Evolutionary conservation across 2,888 invertebrate genomes (phyloP).

Genomic region (Timandra comae): DNA sequence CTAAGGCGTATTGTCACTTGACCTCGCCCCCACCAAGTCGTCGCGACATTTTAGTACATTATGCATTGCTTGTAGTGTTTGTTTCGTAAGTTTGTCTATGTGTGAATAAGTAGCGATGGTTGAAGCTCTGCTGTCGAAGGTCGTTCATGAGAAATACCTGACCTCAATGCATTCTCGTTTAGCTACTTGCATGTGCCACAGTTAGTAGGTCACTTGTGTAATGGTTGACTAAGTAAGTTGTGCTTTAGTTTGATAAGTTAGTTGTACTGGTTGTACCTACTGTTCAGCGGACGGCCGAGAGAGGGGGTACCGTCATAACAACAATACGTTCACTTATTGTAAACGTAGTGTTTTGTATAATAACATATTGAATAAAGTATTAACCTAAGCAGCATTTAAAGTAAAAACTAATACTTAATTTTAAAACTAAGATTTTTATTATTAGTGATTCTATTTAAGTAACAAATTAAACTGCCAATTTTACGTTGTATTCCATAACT

Average conservation of each 20-base stretch:
- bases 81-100: constrained; percentile 37
- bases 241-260: constrained; percentile 2
- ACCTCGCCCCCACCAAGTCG: constrained; percentile 54
- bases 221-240: constrained; percentile 7
- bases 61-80: constrained; percentile 41
- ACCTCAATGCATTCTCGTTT: constrained; percentile 45
- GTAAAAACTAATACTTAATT: no score
- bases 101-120: constrained; percentile 35
- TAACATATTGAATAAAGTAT: no score
- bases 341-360: no score
- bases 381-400: no score
- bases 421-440: no score
- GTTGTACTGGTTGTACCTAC: no score
- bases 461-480: no score
- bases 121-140: constrained; percentile 32
- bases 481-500: no score
- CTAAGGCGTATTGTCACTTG: constrained; percentile 42
- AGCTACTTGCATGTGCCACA: constrained; percentile 32
- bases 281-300: no score
- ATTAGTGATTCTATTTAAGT: no score
- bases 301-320: no score
- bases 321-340: no score
- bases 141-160: constrained; percentile 52
- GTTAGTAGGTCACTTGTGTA: constrained; percentile 31
- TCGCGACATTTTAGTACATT: constrained; percentile 37